These are phyloP conservation scores for Gonatopus flavifemur DNA, from an alignment of 1,140 invertebrate genomes.

Conservation along the genomic window DNA sequence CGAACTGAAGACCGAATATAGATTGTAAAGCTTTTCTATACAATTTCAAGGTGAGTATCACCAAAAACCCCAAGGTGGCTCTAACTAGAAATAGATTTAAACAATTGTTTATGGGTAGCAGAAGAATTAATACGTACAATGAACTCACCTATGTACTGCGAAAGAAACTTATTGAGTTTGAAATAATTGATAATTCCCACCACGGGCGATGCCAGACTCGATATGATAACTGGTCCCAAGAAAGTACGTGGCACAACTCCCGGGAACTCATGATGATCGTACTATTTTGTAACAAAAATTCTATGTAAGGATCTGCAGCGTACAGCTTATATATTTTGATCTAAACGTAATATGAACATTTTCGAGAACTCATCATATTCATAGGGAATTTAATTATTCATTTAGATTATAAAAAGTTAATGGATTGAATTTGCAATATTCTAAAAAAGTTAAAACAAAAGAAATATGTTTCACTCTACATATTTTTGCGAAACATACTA, in stretches of 20 bases:
- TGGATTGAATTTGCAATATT: no score
- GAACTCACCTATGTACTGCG: conserved; percentile 86
- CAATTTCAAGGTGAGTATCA: conserved; percentile 73
- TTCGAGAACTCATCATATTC: no score
- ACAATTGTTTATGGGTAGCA: conserved; percentile 1
- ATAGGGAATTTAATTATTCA: no score
- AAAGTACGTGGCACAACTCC: conserved; percentile 98
- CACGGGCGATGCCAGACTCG: conserved; percentile 76
- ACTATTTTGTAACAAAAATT: conserved; percentile 64
- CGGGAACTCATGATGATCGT: conserved; percentile 97
- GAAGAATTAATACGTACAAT: conserved; percentile 24
- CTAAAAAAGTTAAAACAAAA: no score
- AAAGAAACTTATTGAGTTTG: conserved; percentile 81
- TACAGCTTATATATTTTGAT: not conserved
- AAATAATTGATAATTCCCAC: conserved; percentile 69
- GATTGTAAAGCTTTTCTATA: conserved; percentile 72
- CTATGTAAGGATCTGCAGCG: not conserved
- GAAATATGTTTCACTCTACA: no score
- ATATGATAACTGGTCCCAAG: conserved; percentile 86
- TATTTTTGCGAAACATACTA: no score
- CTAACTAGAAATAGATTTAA: conserved; percentile 73
- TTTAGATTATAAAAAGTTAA: no score
- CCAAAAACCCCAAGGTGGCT: conserved; percentile 71
- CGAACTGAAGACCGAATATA: conserved; percentile 76
- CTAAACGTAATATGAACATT: no score